Evolutionary conservation across 1,140 invertebrate species (phyloP).

Genomic region (Cherax destructor): DNA sequence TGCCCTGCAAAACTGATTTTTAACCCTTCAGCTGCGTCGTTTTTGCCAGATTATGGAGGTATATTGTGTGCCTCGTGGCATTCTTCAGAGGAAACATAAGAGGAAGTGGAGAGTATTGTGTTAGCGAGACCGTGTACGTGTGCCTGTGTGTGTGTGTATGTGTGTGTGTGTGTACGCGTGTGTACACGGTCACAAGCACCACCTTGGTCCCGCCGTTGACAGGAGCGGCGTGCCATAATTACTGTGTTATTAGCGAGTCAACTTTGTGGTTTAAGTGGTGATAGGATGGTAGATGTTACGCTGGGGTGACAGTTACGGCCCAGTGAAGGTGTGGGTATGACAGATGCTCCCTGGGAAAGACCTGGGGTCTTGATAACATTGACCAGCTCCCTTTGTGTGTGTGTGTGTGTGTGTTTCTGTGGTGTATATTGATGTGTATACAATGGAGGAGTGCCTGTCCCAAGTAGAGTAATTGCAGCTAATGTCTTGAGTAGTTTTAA

Average conservation of each 20-base stretch:
- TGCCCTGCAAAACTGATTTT: background rate
- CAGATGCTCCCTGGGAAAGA: background rate
- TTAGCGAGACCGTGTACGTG: background rate
- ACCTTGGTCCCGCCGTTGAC: constrained; percentile 12
- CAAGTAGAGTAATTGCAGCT: no score
- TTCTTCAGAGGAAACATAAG: background rate
- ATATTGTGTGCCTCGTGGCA: background rate
- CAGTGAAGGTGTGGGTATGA: no score
- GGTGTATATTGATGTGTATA: no score
- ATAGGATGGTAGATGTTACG: constrained; percentile 43
- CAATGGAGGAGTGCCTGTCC: no score
- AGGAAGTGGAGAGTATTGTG: background rate
- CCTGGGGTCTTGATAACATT: background rate
- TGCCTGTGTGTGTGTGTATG: background rate
- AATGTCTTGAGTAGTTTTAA: no score
- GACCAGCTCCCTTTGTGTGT: background rate
- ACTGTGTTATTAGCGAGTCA: constrained; percentile 61
- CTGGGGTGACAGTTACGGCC: constrained; percentile 15
- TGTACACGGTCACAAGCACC: constrained; percentile 47
- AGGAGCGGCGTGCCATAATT: constrained; percentile 55
- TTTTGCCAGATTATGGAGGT: background rate
- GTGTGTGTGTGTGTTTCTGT: no score
- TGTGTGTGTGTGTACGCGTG: constrained; percentile 10
- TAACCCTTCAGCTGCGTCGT: background rate
- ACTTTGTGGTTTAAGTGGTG: constrained; percentile 59